Evolutionary conservation across 2,797 vertebrate species (phyloP).

Genomic region (Manis crassicaudata): DNA sequence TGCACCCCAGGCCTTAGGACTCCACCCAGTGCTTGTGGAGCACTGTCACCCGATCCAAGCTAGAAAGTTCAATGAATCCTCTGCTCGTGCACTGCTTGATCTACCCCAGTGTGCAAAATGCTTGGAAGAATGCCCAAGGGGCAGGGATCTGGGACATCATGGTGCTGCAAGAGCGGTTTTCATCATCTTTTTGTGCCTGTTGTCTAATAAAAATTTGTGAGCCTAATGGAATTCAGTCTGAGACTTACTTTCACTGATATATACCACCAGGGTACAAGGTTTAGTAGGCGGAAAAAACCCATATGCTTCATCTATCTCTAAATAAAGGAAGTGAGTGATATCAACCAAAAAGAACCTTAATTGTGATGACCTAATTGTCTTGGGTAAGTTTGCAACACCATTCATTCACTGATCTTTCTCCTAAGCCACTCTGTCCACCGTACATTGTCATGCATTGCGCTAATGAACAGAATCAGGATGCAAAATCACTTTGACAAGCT

Average conservation of each 20-base stretch:
- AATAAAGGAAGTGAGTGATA: neutral
- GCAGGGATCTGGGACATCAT: neutral
- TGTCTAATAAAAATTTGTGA: neutral
- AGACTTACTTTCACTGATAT: neutral
- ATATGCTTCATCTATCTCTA: neutral
- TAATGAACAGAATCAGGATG: neutral
- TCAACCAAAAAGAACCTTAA: neutral
- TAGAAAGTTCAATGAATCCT: neutral
- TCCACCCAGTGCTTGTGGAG: fast-evolving
- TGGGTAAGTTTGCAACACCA: neutral
- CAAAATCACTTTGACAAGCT: neutral
- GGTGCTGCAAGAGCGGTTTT: neutral
- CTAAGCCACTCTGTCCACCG: neutral
- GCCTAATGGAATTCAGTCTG: neutral
- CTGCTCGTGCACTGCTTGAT: neutral
- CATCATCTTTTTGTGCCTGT: neutral
- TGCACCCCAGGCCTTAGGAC: neutral
- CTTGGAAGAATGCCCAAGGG: neutral
- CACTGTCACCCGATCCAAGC: neutral
- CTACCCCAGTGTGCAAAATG: neutral
- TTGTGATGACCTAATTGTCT: neutral
- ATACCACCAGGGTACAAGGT: neutral
- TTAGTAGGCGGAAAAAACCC: neutral
- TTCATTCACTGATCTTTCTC: neutral
- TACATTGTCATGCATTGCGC: fast-evolving